A percentile compares a stretch with the other conserved stretches of the same genome.
These are phyloP conservation scores for Ctena decussata DNA, from an alignment of 2,888 invertebrate species.

Conservation along the genomic window DNA sequence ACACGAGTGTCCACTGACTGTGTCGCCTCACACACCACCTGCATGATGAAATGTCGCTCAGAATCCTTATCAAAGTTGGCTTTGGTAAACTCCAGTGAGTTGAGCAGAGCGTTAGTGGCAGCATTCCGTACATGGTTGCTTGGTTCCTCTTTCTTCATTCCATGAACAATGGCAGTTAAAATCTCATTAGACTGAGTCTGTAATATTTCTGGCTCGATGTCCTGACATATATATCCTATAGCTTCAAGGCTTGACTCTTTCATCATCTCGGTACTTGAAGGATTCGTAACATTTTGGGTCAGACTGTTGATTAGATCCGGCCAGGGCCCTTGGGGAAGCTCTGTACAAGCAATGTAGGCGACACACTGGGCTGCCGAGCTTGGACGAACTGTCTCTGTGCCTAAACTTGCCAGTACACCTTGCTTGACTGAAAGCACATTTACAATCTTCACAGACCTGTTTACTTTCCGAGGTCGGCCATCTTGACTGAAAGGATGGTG, in stretches of 20 bases:
- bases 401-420: conserved; percentile 96
- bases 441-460: no score
- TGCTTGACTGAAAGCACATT: no score
- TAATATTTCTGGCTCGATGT: conserved; percentile 97
- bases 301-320: conserved; percentile 94
- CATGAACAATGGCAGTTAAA: conserved; percentile 99
- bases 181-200: conserved; percentile 98
- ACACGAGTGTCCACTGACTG: conserved; percentile 93
- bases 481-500: no score
- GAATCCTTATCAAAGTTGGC: conserved; percentile 98
- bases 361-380: conserved; percentile 99
- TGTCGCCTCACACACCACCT: conserved; percentile 99
- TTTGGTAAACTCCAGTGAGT: conserved; percentile 99
- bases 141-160: conserved; percentile 98
- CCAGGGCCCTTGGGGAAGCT: conserved; percentile 97
- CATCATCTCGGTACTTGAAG: conserved; percentile 94
- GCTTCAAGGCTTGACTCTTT: conserved; percentile 99
- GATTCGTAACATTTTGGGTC: conserved; percentile 96
- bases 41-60: conserved; percentile 99
- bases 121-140: conserved; percentile 98
- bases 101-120: conserved; percentile 98
- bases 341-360: conserved; percentile 98
- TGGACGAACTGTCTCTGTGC: conserved; percentile 97
- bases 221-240: conserved; percentile 99
- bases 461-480: no score